phyloP scores from a whole-genome alignment of 2,113 vertebrate genomes.

The Anseranas semipalmata region DNA sequence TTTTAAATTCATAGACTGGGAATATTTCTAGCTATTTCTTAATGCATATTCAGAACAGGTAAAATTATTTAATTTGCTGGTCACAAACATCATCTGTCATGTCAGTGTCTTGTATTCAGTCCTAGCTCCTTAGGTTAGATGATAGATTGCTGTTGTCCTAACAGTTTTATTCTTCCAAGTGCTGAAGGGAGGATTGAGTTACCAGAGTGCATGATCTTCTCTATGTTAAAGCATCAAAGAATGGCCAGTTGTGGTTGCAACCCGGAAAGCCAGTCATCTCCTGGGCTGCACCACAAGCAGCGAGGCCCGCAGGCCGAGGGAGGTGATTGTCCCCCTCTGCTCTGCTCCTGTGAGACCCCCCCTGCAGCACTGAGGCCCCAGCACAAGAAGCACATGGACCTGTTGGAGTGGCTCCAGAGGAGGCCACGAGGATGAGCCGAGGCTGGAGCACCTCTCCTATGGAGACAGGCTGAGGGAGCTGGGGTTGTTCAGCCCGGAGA shows the following conservation, averaged over 20 bases:
- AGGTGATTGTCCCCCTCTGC: not conserved
- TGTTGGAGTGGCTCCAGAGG: not conserved
- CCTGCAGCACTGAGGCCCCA: not conserved
- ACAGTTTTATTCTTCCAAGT: not conserved
- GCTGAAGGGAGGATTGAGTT: not conserved
- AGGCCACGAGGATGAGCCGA: not conserved
- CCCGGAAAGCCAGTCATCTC: not conserved
- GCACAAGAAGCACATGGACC: not conserved
- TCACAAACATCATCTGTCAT: not conserved
- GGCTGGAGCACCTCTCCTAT: not conserved
- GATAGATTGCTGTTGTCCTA: not conserved
- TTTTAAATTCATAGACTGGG: rapidly evolving
- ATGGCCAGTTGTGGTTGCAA: not conserved
- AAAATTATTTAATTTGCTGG: not conserved
- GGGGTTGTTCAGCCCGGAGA: not conserved
- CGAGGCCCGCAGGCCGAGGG: not conserved
- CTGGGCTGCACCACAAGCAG: not conserved
- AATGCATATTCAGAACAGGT: not conserved
- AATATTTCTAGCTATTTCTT: not conserved
- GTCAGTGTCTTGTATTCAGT: not conserved
- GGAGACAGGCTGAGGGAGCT: not conserved
- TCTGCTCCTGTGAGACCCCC: not conserved
- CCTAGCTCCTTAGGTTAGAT: not conserved
- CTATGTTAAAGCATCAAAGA: not conserved
- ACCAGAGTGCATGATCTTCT: not conserved